These are phyloP conservation scores for Zaprionus davidi DNA, from an alignment of 1,140 invertebrate species.

Conservation along the genomic window DNA sequence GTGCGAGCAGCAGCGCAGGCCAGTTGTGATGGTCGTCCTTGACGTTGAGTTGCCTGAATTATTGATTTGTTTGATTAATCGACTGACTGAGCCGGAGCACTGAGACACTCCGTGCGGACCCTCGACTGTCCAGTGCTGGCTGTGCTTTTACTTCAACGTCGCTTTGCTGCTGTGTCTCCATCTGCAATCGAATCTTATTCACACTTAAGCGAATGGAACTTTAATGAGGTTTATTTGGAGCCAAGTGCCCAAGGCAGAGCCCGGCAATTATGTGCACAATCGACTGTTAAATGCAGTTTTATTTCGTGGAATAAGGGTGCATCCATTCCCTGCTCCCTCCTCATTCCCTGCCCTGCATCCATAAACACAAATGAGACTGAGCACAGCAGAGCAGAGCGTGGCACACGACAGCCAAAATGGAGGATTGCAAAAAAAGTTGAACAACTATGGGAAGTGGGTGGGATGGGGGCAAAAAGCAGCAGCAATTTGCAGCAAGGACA, in stretches of 20 bases:
- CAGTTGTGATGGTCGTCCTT: constrained; percentile 46
- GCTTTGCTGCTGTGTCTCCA: neutral
- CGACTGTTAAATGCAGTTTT: constrained; percentile 67
- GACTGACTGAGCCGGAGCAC: constrained; percentile 35
- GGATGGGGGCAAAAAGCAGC: constrained; percentile 30
- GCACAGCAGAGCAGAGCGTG: constrained; percentile 12
- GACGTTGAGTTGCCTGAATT: constrained; percentile 76
- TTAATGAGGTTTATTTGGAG: constrained; percentile 48
- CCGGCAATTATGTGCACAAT: constrained; percentile 56
- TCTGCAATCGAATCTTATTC: constrained; percentile 15
- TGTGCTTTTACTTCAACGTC: neutral
- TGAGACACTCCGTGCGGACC: neutral
- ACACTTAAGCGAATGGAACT: constrained; percentile 39
- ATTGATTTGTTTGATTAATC: constrained; percentile 80
- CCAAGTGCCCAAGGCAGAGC: constrained; percentile 20
- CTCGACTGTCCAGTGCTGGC: neutral
- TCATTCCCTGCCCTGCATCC: neutral
- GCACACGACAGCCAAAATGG: constrained; percentile 42
- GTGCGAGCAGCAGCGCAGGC: constrained; percentile 21
- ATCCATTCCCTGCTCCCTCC: constrained; percentile 5
- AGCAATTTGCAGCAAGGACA: constrained; percentile 73
- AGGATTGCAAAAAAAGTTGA: constrained; percentile 51
- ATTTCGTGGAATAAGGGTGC: constrained; percentile 46
- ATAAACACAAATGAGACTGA: constrained; percentile 52
- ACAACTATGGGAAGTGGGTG: constrained; percentile 33